These are phyloP conservation scores for Platysteira castanea DNA, from an alignment of 2,113 vertebrate species.

Conservation along the genomic window DNA sequence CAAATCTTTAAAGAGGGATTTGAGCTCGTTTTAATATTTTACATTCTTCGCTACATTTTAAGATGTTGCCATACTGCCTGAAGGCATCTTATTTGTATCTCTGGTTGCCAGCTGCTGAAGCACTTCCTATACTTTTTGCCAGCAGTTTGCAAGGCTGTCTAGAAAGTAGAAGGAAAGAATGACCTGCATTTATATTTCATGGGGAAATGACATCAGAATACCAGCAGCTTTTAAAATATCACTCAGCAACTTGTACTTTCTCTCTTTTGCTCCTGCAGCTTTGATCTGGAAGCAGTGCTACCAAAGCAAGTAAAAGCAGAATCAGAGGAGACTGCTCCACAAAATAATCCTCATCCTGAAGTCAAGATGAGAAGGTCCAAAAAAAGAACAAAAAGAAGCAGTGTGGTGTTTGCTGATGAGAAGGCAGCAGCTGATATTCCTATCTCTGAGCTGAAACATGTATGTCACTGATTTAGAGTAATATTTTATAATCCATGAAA, in stretches of 20 bases:
- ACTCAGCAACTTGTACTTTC: neutral
- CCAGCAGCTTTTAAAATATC: neutral
- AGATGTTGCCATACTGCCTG: neutral
- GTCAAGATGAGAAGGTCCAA: slow-evolving; percentile 89
- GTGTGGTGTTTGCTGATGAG: slow-evolving; percentile 91
- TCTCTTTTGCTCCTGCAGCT: slow-evolving; percentile 45
- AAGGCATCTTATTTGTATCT: neutral
- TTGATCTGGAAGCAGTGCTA: slow-evolving; percentile 67
- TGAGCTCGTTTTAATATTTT: neutral
- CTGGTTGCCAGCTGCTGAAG: neutral
- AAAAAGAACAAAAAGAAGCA: slow-evolving; percentile 91
- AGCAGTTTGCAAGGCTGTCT: neutral
- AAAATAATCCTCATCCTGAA: slow-evolving; percentile 78
- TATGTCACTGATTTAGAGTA: slow-evolving; percentile 19
- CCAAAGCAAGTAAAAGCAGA: slow-evolving; percentile 76
- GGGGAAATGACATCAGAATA: neutral
- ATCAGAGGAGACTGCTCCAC: slow-evolving; percentile 67
- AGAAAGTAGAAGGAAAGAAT: neutral
- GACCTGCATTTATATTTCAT: slow-evolving; percentile 29
- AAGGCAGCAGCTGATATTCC: slow-evolving; percentile 69
- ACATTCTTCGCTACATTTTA: neutral
- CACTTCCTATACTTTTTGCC: neutral
- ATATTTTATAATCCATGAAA: neutral
- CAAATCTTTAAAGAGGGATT: neutral
- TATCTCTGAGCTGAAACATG: slow-evolving; percentile 68